Conservation (phyloP, 2,888 invertebrate species). For the Malacosoma neustria region DNA sequence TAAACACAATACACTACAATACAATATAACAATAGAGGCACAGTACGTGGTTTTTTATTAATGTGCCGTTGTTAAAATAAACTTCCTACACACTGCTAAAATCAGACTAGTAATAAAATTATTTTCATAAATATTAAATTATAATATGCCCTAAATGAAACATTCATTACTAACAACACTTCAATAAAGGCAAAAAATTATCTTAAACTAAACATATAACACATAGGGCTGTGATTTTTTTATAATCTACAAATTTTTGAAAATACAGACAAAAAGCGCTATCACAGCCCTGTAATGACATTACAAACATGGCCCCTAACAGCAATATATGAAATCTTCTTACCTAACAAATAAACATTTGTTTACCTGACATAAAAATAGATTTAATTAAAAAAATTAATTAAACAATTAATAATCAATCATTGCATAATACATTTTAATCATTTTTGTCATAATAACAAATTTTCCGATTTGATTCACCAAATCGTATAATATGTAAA, state of each 20-base stretch:
- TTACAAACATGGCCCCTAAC: background rate
- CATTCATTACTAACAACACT: background rate
- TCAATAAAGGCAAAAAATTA: background rate
- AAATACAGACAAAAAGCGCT: background rate
- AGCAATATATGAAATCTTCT: background rate
- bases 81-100: constrained; percentile 1
- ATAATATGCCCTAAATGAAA: background rate
- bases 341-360: background rate
- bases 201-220: background rate
- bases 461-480: too few relatives aligned
- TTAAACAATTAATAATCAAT: too few relatives aligned
- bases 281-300: background rate
- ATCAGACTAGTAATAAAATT: background rate
- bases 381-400: too few relatives aligned
- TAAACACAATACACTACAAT: too few relatives aligned
- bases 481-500: too few relatives aligned
- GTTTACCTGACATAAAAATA: too few relatives aligned
- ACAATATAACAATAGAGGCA: too few relatives aligned
- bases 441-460: too few relatives aligned
- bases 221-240: background rate
- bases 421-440: too few relatives aligned
- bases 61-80: too few relatives aligned
- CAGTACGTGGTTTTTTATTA: too few relatives aligned
- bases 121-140: background rate
- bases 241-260: background rate